Evolutionary conservation across 2,797 vertebrate species (phyloP).

Genomic region (Cyclura pinguis): DNA sequence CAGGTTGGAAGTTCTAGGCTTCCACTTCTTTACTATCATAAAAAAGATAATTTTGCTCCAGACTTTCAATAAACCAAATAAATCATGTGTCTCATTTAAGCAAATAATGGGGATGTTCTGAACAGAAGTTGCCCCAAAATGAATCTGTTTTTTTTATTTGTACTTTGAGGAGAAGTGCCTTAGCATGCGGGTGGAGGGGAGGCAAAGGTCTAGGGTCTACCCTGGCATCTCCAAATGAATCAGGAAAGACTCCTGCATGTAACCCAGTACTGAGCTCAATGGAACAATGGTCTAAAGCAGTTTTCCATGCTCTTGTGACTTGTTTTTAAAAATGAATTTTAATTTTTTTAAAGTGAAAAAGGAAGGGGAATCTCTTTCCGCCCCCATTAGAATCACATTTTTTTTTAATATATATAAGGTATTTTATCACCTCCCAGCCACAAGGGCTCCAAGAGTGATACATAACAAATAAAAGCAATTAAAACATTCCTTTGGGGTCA

Average conservation of each 20-base stretch:
- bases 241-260: neutral
- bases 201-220: neutral
- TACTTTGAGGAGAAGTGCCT: neutral
- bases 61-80: constrained; percentile 19
- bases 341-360: neutral
- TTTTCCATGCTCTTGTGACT: neutral
- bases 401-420: no score
- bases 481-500: neutral
- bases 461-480: no score
- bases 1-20: constrained; percentile 5
- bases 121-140: accelerated
- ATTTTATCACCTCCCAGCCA: no score
- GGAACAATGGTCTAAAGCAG: neutral
- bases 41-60: neutral
- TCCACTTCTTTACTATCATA: neutral
- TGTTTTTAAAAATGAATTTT: neutral
- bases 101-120: neutral
- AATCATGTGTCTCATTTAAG: neutral
- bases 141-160: neutral
- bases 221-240: neutral
- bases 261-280: neutral
- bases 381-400: no score
- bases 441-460: neutral
- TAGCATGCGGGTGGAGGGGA: neutral
- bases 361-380: neutral